These are phyloP conservation scores for Orthosia gracilis DNA, from an alignment of 2,888 invertebrate genomes.

Conservation along the genomic window DNA sequence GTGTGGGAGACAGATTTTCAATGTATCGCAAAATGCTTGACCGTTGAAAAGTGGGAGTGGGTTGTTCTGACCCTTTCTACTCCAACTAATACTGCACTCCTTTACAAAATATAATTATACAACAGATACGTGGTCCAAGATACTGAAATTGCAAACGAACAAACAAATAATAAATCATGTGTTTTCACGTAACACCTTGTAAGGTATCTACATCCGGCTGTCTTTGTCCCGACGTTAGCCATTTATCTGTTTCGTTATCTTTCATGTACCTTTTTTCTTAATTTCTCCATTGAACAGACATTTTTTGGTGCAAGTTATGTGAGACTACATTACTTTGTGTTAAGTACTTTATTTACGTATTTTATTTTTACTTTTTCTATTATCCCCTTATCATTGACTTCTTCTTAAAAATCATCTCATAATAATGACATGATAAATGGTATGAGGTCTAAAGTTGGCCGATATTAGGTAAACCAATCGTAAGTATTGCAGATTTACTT, in stretches of 20 bases:
- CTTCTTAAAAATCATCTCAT: too few relatives aligned
- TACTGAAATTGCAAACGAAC: conserved; percentile 32
- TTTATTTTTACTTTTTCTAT: too few relatives aligned
- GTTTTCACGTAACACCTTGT: conserved; percentile 57
- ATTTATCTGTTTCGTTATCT: conserved; percentile 76
- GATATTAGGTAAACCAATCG: too few relatives aligned
- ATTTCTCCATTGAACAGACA: conserved; percentile 72
- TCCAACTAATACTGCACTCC: conserved; percentile 14
- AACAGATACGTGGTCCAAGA: conserved; percentile 33
- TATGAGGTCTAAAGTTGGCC: too few relatives aligned
- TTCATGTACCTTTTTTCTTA: conserved; percentile 71
- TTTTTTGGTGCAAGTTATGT: conserved; percentile 65
- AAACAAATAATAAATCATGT: conserved; percentile 57
- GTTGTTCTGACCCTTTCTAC: conserved; percentile 33
- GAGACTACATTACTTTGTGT: conserved; percentile 12
- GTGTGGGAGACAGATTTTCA: conserved; percentile 19
- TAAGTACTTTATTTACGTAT: neutral
- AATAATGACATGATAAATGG: too few relatives aligned
- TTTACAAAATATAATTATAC: conserved; percentile 42
- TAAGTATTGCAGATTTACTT: too few relatives aligned
- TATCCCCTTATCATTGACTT: neutral
- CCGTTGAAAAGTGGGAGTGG: conserved; percentile 9
- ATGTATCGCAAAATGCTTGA: conserved; percentile 29
- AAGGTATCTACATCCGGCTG: conserved; percentile 68
- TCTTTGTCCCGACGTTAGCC: conserved; percentile 65